Percentiles rank a stretch among this genome's conserved stretches.
Conservation (phyloP, 1,140 invertebrate genomes). For the Ooceraea biroi region DNA sequence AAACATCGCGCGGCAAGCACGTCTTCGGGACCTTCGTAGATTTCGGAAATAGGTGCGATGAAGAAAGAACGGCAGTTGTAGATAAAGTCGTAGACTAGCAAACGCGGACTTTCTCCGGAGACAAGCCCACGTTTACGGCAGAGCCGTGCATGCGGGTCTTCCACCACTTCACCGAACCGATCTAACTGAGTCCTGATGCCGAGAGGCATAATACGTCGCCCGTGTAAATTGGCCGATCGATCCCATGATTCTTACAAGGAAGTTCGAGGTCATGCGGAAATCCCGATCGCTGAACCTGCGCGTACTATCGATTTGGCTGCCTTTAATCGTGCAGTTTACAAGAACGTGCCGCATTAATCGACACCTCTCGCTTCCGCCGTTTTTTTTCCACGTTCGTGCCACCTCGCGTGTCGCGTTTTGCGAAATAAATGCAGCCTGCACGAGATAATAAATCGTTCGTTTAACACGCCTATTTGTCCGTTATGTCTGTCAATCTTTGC, state of each 20-base stretch:
- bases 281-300: not conserved
- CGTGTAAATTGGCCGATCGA: not conserved
- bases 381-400: not conserved
- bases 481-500: not conserved
- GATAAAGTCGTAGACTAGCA: slow-evolving; percentile 52
- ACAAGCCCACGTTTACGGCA: slow-evolving; percentile 50
- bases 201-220: not conserved
- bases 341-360: not conserved
- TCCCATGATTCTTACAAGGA: not conserved
- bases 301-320: slow-evolving; percentile 1
- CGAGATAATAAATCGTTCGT: not conserved
- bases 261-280: not conserved
- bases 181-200: slow-evolving; percentile 12
- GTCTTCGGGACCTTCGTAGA: not conserved
- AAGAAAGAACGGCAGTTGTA: slow-evolving; percentile 45
- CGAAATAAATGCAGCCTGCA: slow-evolving; percentile 12
- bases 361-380: slow-evolving; percentile 3
- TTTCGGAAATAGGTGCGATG: slow-evolving; percentile 34
- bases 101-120: slow-evolving; percentile 70
- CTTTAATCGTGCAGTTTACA: not conserved
- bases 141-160: slow-evolving; percentile 59
- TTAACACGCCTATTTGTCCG: too few species aligned
- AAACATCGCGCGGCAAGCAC: not conserved
- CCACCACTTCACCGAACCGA: slow-evolving; percentile 19
- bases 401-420: too few species aligned